Percentiles rank a stretch among this genome's conserved stretches.
Evolutionary conservation across 2,888 invertebrate genomes (phyloP).

Genomic region (Caenorhabditis sp.): DNA sequence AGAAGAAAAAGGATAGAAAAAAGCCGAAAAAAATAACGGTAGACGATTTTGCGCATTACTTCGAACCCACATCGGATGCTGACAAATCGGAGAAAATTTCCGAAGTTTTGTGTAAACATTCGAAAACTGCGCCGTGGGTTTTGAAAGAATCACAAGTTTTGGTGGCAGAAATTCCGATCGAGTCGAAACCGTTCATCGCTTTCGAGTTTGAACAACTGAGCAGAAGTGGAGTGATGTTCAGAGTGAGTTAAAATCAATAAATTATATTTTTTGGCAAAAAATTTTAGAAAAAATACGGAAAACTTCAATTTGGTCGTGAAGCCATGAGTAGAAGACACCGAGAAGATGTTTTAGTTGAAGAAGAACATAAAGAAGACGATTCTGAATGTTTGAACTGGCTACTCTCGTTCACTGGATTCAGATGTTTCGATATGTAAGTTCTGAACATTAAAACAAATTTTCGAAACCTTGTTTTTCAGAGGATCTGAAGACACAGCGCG

Average conservation of each 20-base stretch:
- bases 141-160: slow-evolving; percentile 8
- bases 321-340: background rate
- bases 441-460: background rate
- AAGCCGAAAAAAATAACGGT: background rate
- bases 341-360: slow-evolving; percentile 15
- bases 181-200: slow-evolving; percentile 7
- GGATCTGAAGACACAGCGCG: too few relatives aligned
- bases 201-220: slow-evolving; percentile 6
- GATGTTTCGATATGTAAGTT: slow-evolving; percentile 17
- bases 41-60: slow-evolving; percentile 8
- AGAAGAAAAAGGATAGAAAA: background rate
- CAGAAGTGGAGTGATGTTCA: slow-evolving; percentile 28
- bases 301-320: slow-evolving; percentile 16
- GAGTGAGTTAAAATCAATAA: too few relatives aligned
- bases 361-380: slow-evolving; percentile 9
- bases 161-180: background rate
- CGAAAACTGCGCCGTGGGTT: background rate
- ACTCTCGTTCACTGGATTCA: slow-evolving; percentile 30
- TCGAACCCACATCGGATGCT: background rate
- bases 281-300: slow-evolving; percentile 28
- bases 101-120: background rate
- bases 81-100: background rate
- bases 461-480: too few relatives aligned
- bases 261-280: background rate
- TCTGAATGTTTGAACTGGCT: slow-evolving; percentile 31